Base-by-base conservation (phyloP, 2,113 vertebrate genomes). In the Monopterus albus region DNA sequence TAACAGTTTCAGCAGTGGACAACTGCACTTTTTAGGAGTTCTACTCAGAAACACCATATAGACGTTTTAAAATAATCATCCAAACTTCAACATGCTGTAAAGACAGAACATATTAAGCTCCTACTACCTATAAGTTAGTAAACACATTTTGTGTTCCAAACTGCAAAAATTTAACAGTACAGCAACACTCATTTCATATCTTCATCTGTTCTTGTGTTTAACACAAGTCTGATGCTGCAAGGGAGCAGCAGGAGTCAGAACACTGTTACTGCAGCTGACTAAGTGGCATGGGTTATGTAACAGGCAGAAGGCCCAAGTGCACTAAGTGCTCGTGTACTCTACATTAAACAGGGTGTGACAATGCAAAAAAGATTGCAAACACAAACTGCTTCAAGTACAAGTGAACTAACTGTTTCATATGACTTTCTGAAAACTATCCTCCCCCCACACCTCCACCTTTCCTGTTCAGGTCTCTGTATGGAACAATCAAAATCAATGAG, bases 261-360 rank as follows among this genome's bases (percentile, higher is more conserved):
- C 75, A 58, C 45, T 77, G 63, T 73, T 75, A 79, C 63, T 55
- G 47, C 66, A 52, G 72, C 72, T 88, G 89, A 88, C 85, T 87
- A 88, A 88, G 85, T 88, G 88, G 47, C 72, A 75, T 35, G 43
- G 45, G 38, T 89, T 84, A 79, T 69, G 74, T 86, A 90, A 89
- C 53, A 18, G 75, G 38, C 87, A 87, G 82, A 85, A 86, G 61
- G 75, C 78, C 68, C 71, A 35, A 78, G 66, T 28, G 33, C 25
- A 72, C 55, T 6, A 53, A 67, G 50, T 63, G 45, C 25, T 59
- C 35, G 20, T 65, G 60, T 36, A 25, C 18, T 57, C 40, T 17
- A 66, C n/a, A 20, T 64, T 68, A 31, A 65, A 51, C 50, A 59
- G n/a, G 39, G 36, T 25, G 57, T 20, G 29, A 50, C 17, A 7